Evolutionary conservation across 2,113 vertebrate genomes (phyloP), one percentile per base, ranked within the genome.

Genomic region (Paramisgurnus dabryanus): DNA sequence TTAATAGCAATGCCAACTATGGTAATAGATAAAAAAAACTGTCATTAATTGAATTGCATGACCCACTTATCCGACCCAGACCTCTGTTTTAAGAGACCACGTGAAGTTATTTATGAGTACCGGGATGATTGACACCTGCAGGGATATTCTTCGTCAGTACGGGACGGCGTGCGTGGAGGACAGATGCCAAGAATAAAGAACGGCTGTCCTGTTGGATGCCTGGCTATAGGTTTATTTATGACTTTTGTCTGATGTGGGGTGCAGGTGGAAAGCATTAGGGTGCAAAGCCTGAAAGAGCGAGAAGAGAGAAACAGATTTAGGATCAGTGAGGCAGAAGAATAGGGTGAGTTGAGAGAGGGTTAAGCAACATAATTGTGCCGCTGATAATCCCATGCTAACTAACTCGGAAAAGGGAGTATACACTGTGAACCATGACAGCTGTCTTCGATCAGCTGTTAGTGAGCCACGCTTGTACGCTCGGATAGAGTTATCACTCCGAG

Each of bases 51-150:
- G 27, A 34, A 3, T 34, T 34, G 27, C 27, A 34, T 34, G 1
- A 34, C 27, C 27, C 27, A 34, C 27, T 34, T 34, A 22, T 22
- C 22, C 22, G 22, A 22, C 22, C 22, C 22, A 22, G 22, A 34
- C 27, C 27, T 3, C 27, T 34, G 27, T 34, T 71, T 66, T 65
- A 49, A 78, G 55, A 53, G 76, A 27, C 49, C 39, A 50, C 65
- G 7, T 66, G 61, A 11, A 47, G 78, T 82, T 65, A 81, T 82
- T 82, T 83, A 85, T 80, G 80, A 75, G 79, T 7, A 15, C 27
- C 61, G 55, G 47, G 7, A 40, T 87, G 85, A 89, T 22, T 49
- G 81, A 84, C 88, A 86, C 84, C 81, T 73, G 82, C 7, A 9
- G 0, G 27, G 27, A 45, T 82, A 15, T 67, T 55, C 77, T 80